These are phyloP conservation scores for Eupithecia abbreviata DNA, from an alignment of 2,888 invertebrate genomes.

Conservation along the genomic window DNA sequence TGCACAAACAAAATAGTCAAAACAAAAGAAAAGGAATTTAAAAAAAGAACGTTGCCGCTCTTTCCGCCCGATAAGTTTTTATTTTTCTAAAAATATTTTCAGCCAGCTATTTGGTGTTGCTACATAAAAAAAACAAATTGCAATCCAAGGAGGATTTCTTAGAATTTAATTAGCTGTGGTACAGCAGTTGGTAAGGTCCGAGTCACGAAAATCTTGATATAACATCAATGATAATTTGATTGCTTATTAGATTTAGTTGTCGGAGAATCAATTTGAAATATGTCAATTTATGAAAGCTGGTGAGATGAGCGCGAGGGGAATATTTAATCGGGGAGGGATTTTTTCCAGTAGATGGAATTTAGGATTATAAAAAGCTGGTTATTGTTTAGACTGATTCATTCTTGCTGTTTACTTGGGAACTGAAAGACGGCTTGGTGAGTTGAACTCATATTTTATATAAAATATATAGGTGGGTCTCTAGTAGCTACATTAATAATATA, in stretches of 20 bases:
- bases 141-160: not conserved
- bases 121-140: not conserved
- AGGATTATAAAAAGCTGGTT: conserved; percentile 64
- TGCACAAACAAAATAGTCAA: not conserved
- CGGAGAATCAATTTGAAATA: conserved; percentile 68
- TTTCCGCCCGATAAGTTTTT: not conserved
- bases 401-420: conserved; percentile 40
- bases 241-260: conserved; percentile 65
- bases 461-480: not conserved
- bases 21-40: not conserved
- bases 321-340: conserved; percentile 76
- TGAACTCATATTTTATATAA: not conserved
- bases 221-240: conserved; percentile 45
- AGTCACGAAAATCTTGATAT: conserved; percentile 39
- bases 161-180: not conserved
- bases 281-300: conserved; percentile 73
- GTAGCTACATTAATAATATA: not conserved
- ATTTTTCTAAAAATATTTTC: not conserved
- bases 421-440: conserved; percentile 41
- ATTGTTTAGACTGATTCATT: conserved; percentile 55
- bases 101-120: not conserved
- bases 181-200: not conserved
- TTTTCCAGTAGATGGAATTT: conserved; percentile 55
- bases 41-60: conserved; percentile 5
- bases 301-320: conserved; percentile 67